phyloP scores from a whole-genome alignment of 2,888 invertebrate species.

The Dynastes hyllus region DNA sequence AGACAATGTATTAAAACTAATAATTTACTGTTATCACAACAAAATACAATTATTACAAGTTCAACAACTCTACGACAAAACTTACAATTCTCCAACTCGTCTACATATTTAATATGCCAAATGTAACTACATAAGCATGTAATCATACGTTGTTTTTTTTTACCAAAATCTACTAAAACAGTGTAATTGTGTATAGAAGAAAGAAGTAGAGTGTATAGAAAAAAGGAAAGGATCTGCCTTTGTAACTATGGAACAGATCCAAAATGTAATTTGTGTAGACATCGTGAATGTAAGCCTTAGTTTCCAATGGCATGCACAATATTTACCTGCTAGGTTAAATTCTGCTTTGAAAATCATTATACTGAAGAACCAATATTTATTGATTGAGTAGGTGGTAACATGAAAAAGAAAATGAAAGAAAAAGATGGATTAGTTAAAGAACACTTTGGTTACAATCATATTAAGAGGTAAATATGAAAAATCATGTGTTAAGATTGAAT shows the following conservation, averaged over 20 bases:
- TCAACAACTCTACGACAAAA: conserved; percentile 37
- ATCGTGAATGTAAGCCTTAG: conserved; percentile 35
- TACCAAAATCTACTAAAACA: conserved; percentile 49
- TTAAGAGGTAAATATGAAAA: background rate
- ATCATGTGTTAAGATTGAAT: no score
- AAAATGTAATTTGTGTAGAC: conserved; percentile 37
- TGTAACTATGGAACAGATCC: conserved; percentile 43
- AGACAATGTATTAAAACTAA: no score
- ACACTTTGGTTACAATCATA: background rate
- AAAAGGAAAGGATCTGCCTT: conserved; percentile 32
- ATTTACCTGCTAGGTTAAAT: conserved; percentile 53
- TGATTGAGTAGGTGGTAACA: conserved; percentile 13
- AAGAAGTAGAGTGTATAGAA: conserved; percentile 10
- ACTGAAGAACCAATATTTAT: conserved; percentile 32
- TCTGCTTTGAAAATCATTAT: conserved; percentile 42
- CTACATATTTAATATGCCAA: conserved; percentile 48
- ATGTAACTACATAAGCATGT: conserved; percentile 43
- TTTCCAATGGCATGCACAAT: conserved; percentile 44
- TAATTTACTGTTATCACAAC: no score
- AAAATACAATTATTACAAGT: no score
- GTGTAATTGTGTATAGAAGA: conserved; percentile 39
- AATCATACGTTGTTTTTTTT: background rate
- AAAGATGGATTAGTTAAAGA: background rate
- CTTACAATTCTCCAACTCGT: conserved; percentile 47
- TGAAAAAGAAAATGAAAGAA: conserved; percentile 47